Evolutionary conservation across 2,888 invertebrate genomes (phyloP).

Genomic region (Spialia ferax): DNA sequence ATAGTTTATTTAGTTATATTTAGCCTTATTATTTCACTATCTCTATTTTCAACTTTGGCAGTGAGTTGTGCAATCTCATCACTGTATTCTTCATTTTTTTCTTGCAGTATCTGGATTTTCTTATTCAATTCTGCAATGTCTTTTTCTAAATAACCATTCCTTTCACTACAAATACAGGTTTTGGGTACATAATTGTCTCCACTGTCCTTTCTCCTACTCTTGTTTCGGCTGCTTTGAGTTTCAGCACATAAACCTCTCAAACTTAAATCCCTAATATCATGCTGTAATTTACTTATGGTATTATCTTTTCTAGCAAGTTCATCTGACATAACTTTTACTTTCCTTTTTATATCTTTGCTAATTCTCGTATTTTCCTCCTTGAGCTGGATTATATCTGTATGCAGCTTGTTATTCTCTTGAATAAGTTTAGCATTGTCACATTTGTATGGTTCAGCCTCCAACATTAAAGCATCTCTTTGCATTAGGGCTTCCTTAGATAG

Average conservation of each 20-base stretch:
- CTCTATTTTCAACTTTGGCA: conserved; percentile 82
- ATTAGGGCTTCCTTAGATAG: conserved; percentile 90
- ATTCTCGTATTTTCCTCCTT: conserved; percentile 89
- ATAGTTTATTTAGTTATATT: too few species aligned
- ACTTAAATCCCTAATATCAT: conserved; percentile 75
- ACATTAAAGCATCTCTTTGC: conserved; percentile 90
- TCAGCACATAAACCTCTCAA: conserved; percentile 78
- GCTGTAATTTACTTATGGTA: conserved; percentile 72
- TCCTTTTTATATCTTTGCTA: conserved; percentile 86
- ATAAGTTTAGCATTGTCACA: conserved; percentile 92
- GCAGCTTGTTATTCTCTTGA: conserved; percentile 91
- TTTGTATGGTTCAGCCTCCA: conserved; percentile 92
- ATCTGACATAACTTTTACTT: conserved; percentile 87
- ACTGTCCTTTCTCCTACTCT: conserved; percentile 69
- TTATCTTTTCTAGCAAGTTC: conserved; percentile 86
- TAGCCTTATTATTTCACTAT: conserved; percentile 90
- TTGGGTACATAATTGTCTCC: conserved; percentile 53
- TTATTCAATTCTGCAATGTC: conserved; percentile 75
- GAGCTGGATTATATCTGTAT: conserved; percentile 88
- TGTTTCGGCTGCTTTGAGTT: conserved; percentile 76
- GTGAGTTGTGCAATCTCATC: conserved; percentile 74
- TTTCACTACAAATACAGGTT: conserved; percentile 66
- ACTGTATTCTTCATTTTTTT: conserved; percentile 70
- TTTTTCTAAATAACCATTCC: conserved; percentile 66
- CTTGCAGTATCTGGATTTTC: conserved; percentile 73